A percentile compares a stretch with the other conserved stretches of the same genome.
phyloP scores from a whole-genome alignment of 2,888 invertebrate species.

The Rhagonycha fulva region DNA sequence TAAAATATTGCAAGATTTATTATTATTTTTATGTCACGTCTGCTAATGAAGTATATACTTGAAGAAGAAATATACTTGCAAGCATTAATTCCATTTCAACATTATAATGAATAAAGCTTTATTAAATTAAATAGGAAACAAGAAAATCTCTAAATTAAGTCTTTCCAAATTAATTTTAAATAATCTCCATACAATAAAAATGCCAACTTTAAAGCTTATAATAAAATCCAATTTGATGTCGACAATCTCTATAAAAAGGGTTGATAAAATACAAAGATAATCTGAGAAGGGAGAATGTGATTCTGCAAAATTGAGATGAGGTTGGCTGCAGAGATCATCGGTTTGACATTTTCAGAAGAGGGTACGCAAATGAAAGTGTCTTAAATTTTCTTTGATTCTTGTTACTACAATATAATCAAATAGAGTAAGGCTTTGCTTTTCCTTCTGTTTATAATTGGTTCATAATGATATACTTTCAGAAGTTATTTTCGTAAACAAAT shows the following conservation, averaged over 20 bases:
- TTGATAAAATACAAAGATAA: slow-evolving; percentile 41
- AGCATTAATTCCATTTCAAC: not conserved
- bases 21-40: not conserved
- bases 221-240: slow-evolving; percentile 43
- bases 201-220: slow-evolving; percentile 35
- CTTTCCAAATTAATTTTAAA: slow-evolving; percentile 21
- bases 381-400: slow-evolving; percentile 40
- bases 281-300: slow-evolving; percentile 29
- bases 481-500: not conserved
- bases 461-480: not conserved
- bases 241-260: slow-evolving; percentile 36
- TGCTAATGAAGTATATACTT: not conserved
- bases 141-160: not conserved
- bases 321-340: slow-evolving; percentile 30
- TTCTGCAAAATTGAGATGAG: slow-evolving; percentile 38
- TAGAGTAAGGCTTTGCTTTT: slow-evolving; percentile 18
- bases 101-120: not conserved
- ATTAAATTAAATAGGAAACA: not conserved
- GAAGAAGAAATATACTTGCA: not conserved
- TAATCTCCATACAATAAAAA: slow-evolving; percentile 34
- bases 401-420: slow-evolving; percentile 38
- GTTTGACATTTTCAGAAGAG: slow-evolving; percentile 32
- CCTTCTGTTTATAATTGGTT: not conserved
- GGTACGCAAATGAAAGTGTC: slow-evolving; percentile 40
- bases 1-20: not conserved